Base-by-base conservation (phyloP, 2,797 vertebrate species). In the Brachymystax lenok region DNA sequence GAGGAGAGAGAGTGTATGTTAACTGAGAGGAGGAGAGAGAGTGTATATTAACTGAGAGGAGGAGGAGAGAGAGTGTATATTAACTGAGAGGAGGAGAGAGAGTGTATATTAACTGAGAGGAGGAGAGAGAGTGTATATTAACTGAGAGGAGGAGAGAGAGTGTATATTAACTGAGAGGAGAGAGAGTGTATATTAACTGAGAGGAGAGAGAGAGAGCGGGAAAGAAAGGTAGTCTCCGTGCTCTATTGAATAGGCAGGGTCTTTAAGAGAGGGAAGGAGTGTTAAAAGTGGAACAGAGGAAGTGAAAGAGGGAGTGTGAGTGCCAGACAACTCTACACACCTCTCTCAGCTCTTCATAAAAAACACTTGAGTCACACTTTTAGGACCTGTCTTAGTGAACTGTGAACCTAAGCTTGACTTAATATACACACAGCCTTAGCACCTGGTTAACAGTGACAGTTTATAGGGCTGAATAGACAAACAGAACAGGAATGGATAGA, bases 371-470 rank as follows among this genome's bases (percentile, higher is more conserved):
- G 35, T 81, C 68, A 40, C 28, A 1, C 74, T 79, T 89, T 88
- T 89, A 89, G 74, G 80, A 75, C 76, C 13, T 2, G 69, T 69
- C n/a, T 71, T 21, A 30, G 52, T 83, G 89, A 89, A 82, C 85
- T 86, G 27, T 88, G 90, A 87, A 80, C 85, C n/a, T 13, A n/a
- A 72, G 66, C 40, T 35, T 71, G 51, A 30, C n/a, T 27, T 54
- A 71, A 63, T 54, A 35, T 24, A 51, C 59, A 7, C 30, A 64
- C 30, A 35, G 30, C n/a, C 2, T 19, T 50, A 40, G 68, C 68
- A 46, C 19, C 68, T 69, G 68, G 17, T 50, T 50, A 21, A 46
- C 68, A 12, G 35, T 21, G 8, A 12, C 24, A 24, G 10, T 40
- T 40, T 69, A 24, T 1, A 46, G 68, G 4, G 19, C 35, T 21